Conservation (phyloP, 2,113 vertebrate genomes). For the Sinocyclocheilus anshuiensis region DNA sequence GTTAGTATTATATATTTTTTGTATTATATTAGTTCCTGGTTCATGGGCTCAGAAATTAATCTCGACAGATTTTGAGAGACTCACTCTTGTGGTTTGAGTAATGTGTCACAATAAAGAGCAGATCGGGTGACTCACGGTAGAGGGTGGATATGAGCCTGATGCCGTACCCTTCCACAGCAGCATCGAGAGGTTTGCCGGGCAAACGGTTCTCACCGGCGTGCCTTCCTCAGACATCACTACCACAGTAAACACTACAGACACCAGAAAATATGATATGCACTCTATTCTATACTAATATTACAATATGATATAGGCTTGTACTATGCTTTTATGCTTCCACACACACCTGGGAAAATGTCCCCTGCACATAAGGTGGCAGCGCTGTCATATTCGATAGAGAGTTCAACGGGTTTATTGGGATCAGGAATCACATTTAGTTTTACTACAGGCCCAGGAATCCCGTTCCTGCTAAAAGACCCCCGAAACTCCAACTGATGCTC, state of each 20-base stretch:
- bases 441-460: constrained; percentile 77
- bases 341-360: constrained; percentile 82
- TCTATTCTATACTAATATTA: background rate
- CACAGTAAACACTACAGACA: constrained; percentile 83
- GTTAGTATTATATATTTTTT: no score
- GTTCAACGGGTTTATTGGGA: constrained; percentile 80
- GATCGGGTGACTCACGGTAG: constrained; percentile 52
- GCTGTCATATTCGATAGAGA: constrained; percentile 81
- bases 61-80: background rate
- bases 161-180: constrained; percentile 78
- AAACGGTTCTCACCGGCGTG: constrained; percentile 81
- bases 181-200: constrained; percentile 81
- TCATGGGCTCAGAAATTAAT: background rate
- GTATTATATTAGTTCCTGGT: no score
- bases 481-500: constrained; percentile 78
- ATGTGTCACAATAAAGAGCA: background rate
- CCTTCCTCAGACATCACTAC: constrained; percentile 87
- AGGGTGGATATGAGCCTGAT: constrained; percentile 53
- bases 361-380: constrained; percentile 78
- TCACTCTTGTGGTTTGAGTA: background rate
- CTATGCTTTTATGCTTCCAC: background rate
- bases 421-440: constrained; percentile 84
- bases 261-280: background rate
- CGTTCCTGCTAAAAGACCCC: constrained; percentile 72
- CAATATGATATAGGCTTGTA: background rate